These are phyloP conservation scores for Alloplasta piceator DNA, from an alignment of 2,888 invertebrate genomes.

Conservation along the genomic window DNA sequence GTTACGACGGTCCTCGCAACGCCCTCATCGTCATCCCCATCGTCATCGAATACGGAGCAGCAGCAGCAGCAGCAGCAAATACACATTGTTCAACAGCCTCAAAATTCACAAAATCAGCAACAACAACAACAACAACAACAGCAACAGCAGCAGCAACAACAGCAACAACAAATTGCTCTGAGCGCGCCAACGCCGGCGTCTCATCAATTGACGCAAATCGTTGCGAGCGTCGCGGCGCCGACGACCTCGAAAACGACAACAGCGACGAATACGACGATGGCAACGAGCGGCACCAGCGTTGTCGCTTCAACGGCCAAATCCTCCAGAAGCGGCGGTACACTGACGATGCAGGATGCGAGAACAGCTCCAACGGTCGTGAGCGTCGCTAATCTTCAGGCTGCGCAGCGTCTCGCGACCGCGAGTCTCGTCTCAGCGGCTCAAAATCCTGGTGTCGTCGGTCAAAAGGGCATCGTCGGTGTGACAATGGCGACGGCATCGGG, in stretches of 20 bases:
- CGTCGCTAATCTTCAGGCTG: constrained; percentile 80
- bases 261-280: constrained; percentile 71
- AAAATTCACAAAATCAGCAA: constrained; percentile 49
- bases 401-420: constrained; percentile 80
- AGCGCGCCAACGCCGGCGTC: constrained; percentile 71
- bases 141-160: constrained; percentile 71
- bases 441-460: constrained; percentile 73
- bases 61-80: constrained; percentile 77
- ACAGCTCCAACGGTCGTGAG: constrained; percentile 80
- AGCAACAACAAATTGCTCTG: constrained; percentile 71
- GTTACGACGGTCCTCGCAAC: constrained; percentile 70
- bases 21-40: constrained; percentile 47
- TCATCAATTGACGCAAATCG: constrained; percentile 76
- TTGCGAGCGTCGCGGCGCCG: constrained; percentile 71
- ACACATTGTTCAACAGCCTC: constrained; percentile 71
- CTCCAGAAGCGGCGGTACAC: constrained; percentile 72
- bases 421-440: constrained; percentile 77
- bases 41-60: constrained; percentile 77
- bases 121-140: constrained; percentile 71
- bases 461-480: constrained; percentile 83
- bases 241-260: constrained; percentile 73
- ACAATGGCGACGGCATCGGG: constrained; percentile 84
- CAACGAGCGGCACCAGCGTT: constrained; percentile 68
- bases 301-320: constrained; percentile 75
- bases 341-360: constrained; percentile 77